phyloP scores from a whole-genome alignment of 2,888 invertebrate species.

The Calameuta filiformis region DNA sequence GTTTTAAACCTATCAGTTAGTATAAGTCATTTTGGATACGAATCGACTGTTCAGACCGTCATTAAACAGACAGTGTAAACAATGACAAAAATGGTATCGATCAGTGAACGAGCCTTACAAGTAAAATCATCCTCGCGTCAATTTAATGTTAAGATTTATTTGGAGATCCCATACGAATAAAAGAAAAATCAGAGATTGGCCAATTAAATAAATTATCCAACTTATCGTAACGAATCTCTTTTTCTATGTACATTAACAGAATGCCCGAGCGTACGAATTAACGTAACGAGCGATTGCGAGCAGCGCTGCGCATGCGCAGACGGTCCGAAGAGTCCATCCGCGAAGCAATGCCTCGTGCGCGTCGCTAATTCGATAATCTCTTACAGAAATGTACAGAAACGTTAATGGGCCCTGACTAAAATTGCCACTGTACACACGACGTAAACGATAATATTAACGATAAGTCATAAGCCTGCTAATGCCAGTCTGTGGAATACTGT shows the following conservation, averaged over 20 bases:
- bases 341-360: neutral
- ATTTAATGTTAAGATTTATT: constrained; percentile 9
- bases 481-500: constrained; percentile 62
- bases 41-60: constrained; percentile 10
- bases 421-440: constrained; percentile 63
- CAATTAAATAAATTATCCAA: constrained; percentile 11
- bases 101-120: constrained; percentile 10
- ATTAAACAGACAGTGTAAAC: neutral
- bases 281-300: neutral
- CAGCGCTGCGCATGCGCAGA: neutral
- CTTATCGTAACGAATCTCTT: neutral
- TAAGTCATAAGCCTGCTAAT: constrained; percentile 55
- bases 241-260: constrained; percentile 9
- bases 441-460: constrained; percentile 51
- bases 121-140: constrained; percentile 4
- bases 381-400: constrained; percentile 44
- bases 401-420: constrained; percentile 46
- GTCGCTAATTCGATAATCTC: constrained; percentile 17
- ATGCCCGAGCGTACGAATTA: neutral
- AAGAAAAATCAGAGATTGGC: constrained; percentile 7
- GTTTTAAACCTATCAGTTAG: constrained; percentile 26
- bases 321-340: neutral
- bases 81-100: constrained; percentile 8
- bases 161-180: neutral
- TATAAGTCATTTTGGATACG: neutral